These are phyloP conservation scores for Clitarchus hookeri DNA, from an alignment of 2,888 invertebrate genomes.

Conservation along the genomic window DNA sequence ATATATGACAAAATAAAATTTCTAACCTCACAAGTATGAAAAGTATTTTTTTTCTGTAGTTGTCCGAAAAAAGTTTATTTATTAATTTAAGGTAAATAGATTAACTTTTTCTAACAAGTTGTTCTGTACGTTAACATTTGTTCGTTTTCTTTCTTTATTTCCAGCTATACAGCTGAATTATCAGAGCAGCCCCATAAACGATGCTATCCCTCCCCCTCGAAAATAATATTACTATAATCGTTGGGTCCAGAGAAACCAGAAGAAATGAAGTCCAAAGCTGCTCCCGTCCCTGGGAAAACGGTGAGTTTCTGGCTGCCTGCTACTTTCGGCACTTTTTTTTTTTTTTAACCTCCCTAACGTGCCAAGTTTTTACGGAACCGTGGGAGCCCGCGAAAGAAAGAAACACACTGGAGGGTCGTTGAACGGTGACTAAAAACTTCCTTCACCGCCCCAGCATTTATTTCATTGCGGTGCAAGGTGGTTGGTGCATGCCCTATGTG, in stretches of 20 bases:
- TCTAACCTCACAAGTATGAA: neutral
- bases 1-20: neutral
- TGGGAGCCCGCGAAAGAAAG: constrained; percentile 4
- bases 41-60: no score
- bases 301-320: constrained; percentile 30
- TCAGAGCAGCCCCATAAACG: constrained; percentile 31
- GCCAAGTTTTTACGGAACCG: neutral
- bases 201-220: constrained; percentile 33
- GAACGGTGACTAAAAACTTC: neutral
- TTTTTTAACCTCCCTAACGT: neutral
- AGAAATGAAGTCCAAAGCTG: constrained; percentile 39
- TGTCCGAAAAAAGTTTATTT: neutral
- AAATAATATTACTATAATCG: constrained; percentile 28
- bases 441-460: neutral
- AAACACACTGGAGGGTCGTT: neutral
- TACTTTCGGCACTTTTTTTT: neutral
- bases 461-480: no score
- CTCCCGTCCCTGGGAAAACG: constrained; percentile 33
- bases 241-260: constrained; percentile 37
- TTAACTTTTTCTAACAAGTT: neutral
- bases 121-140: neutral
- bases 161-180: constrained; percentile 9
- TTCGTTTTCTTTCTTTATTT: neutral
- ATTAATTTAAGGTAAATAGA: neutral
- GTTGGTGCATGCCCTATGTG: no score